Evolutionary conservation across 2,797 vertebrate species (phyloP).

Genomic region (Valencia hispanica): DNA sequence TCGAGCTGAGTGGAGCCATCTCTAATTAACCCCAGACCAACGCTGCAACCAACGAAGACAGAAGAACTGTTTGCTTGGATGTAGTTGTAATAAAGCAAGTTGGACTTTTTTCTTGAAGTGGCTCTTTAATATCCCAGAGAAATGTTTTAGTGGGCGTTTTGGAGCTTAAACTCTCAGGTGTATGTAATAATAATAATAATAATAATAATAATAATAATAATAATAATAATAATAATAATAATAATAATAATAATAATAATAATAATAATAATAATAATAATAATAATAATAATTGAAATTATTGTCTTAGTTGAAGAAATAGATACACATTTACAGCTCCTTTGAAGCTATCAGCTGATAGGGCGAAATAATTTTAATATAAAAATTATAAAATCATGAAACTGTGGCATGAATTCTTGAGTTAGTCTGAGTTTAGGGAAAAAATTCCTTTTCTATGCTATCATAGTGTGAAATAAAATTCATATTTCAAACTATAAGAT

Average conservation of each 20-base stretch:
- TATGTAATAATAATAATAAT: neutral
- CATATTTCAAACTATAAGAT: neutral
- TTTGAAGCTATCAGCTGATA: neutral
- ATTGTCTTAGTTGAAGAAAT: neutral
- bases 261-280: neutral
- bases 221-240: neutral
- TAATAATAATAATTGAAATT: neutral
- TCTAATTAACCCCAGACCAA: conserved; percentile 31
- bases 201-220: too few species aligned
- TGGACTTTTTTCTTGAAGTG: conserved; percentile 26
- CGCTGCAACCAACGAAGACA: conserved; percentile 3
- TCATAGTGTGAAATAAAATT: neutral
- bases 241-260: neutral
- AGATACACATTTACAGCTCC: neutral
- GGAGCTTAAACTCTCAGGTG: neutral
- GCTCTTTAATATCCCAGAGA: conserved; percentile 26
- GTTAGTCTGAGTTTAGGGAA: neutral
- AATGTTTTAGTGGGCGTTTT: neutral
- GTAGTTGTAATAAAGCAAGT: conserved; percentile 54
- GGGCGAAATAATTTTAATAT: neutral
- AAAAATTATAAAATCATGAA: neutral
- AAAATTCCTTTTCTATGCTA: neutral
- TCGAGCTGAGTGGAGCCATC: conserved; percentile 40
- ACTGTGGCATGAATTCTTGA: neutral
- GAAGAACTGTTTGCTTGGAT: conserved; percentile 28